Evolutionary conservation across 2,888 invertebrate genomes (phyloP), one percentile per base, ranked within the genome.

Genomic region (Phortica magna): DNA sequence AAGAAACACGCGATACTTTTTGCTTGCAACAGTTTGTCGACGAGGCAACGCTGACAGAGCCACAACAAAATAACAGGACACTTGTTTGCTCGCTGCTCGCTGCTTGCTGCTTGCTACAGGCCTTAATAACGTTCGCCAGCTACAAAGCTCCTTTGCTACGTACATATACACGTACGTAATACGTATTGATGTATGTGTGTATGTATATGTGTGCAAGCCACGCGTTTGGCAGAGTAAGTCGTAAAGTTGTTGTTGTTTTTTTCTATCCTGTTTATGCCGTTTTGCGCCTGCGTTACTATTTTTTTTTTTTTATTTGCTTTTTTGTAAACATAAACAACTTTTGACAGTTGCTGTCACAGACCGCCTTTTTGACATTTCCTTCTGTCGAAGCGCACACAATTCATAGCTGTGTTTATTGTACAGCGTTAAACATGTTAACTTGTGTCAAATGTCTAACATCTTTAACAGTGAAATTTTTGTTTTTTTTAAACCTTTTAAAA

Each of bases 81-180:
- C 80, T 79, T 80, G 80, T 80, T 79, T 76, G 80, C 78, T 71
- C 73, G 72, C 43, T 22, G 19, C 17, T n/a, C 10, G 7, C 43
- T 74, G n/a, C 10, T 64, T 42, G n/a, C 73, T n/a, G n/a, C 31
- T 31, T 31, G 31, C 70, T 78, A 75, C 75, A 77, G 64, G 59
- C 7, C 53, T 53, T 7, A 10, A 53, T 59, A 3, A 6, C 9
- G 59, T 19, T 9, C 59, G n/a, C 39, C 64, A n/a, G 39, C 64
- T 14, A 31, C 64, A 64, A 31, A 2, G 39, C 31, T 39, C 7
- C 7, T 53, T 53, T n/a, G 12, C 10, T 65, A 1, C 39, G 65
- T 65, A n/a, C 14, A 7, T 41, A 41, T 65, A 19, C 10, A 0
- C 39, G n/a, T 42, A n/a, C 53, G n/a, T n/a, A n/a, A n/a, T n/a